Conservation (phyloP, 1,140 invertebrate genomes). For the Temnothorax curvispinosus region DNA sequence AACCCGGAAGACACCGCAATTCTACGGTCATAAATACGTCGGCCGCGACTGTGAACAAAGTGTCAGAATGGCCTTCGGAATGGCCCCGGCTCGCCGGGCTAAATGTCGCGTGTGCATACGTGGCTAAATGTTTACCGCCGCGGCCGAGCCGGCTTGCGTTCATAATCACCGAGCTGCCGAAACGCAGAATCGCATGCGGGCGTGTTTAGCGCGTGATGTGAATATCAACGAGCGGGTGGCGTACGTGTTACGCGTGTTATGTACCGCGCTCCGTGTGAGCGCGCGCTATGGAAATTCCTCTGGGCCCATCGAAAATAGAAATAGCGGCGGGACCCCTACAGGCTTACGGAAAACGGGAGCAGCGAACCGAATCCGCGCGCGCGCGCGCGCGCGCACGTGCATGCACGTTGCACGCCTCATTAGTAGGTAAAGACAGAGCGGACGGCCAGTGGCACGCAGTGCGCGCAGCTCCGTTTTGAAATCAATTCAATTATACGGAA, state of each 20-base stretch:
- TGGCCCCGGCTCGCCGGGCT: neutral
- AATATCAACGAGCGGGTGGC: slow-evolving; percentile 29
- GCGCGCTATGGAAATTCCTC: slow-evolving; percentile 12
- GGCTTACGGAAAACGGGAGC: slow-evolving; percentile 9
- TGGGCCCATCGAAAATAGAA: slow-evolving; percentile 1
- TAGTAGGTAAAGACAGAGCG: slow-evolving; percentile 22
- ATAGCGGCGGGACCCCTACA: neutral
- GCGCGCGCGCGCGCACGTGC: neutral
- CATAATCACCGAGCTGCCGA: slow-evolving; percentile 2
- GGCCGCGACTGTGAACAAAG: neutral
- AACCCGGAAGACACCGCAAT: neutral
- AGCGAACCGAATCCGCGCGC: neutral
- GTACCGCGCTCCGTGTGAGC: no score
- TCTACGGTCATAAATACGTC: slow-evolving; percentile 11
- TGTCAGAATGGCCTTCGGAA: neutral
- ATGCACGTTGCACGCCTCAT: slow-evolving; percentile 18
- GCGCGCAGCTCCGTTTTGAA: slow-evolving; percentile 22
- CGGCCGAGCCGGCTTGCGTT: neutral
- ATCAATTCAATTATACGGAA: slow-evolving; percentile 49
- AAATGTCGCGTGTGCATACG: slow-evolving; percentile 24
- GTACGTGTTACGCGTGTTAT: neutral
- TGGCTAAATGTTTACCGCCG: slow-evolving; percentile 34
- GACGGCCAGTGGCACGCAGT: neutral
- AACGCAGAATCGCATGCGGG: slow-evolving; percentile 24
- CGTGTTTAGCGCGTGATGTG: slow-evolving; percentile 36